phyloP scores from a whole-genome alignment of 2,888 invertebrate species.

The Catocala sponsa region DNA sequence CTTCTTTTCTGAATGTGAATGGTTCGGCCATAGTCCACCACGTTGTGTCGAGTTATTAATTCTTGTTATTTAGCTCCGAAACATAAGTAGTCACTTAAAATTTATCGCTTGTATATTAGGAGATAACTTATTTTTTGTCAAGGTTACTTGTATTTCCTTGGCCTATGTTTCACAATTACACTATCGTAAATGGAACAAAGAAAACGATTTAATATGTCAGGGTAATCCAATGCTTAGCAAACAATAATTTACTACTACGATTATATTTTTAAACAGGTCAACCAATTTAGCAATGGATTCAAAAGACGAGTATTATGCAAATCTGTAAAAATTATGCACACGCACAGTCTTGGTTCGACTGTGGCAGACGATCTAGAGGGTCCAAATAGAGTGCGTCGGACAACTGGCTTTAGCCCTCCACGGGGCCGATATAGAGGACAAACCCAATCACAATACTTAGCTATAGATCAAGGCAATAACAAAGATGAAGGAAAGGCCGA shows the following conservation, averaged over 20 bases:
- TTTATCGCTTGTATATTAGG: constrained; percentile 50
- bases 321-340: constrained; percentile 34
- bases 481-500: constrained; percentile 93
- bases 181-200: constrained; percentile 64
- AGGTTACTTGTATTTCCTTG: constrained; percentile 72
- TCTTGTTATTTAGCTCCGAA: background rate
- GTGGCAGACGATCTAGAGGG: constrained; percentile 25
- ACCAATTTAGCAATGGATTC: constrained; percentile 40
- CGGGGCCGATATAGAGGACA: constrained; percentile 91
- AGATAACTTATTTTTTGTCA: constrained; percentile 72
- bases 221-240: constrained; percentile 33
- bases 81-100: constrained; percentile 35
- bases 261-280: constrained; percentile 60
- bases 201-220: constrained; percentile 59
- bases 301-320: constrained; percentile 59
- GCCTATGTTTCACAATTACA: constrained; percentile 74
- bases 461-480: constrained; percentile 82
- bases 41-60: no score
- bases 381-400: constrained; percentile 62
- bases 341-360: constrained; percentile 18
- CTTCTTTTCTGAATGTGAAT: no score
- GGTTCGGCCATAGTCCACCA: no score
- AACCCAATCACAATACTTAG: constrained; percentile 95
- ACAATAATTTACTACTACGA: background rate
- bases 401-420: constrained; percentile 50